Conservation (phyloP, 2,113 vertebrate genomes). For the Galeopterus variegatus region DNA sequence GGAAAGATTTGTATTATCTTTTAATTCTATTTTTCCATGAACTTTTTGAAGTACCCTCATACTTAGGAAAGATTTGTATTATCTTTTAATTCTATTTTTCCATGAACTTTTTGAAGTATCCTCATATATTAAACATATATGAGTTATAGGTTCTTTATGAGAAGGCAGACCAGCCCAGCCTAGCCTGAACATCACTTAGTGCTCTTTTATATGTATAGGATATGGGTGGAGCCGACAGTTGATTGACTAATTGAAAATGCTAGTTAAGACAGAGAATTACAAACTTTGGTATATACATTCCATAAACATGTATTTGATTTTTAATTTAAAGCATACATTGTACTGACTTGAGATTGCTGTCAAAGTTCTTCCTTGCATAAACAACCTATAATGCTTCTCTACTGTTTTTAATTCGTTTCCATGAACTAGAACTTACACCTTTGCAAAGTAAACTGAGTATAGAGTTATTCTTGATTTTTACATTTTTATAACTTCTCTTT, state of each 20-base stretch:
- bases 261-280: neutral
- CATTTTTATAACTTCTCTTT: constrained; percentile 19
- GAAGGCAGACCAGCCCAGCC: neutral
- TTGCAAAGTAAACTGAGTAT: neutral
- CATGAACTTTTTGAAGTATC: too few species aligned
- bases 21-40: too few species aligned
- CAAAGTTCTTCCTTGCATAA: neutral
- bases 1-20: too few species aligned
- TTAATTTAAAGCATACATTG: constrained; percentile 12
- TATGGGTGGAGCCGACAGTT: neutral
- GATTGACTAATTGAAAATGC: constrained; percentile 3
- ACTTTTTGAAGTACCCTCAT: too few species aligned
- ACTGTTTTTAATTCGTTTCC: neutral
- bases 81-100: too few species aligned
- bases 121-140: neutral
- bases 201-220: neutral
- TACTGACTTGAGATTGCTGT: neutral
- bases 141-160: neutral
- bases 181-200: neutral
- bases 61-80: too few species aligned
- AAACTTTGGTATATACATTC: neutral
- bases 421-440: neutral
- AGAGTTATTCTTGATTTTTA: neutral
- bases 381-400: neutral
- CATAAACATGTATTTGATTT: constrained; percentile 6